Percentiles rank a stretch among this genome's conserved stretches.
phyloP scores from a whole-genome alignment of 1,140 invertebrate genomes.

The Drosophila subpulchrella region DNA sequence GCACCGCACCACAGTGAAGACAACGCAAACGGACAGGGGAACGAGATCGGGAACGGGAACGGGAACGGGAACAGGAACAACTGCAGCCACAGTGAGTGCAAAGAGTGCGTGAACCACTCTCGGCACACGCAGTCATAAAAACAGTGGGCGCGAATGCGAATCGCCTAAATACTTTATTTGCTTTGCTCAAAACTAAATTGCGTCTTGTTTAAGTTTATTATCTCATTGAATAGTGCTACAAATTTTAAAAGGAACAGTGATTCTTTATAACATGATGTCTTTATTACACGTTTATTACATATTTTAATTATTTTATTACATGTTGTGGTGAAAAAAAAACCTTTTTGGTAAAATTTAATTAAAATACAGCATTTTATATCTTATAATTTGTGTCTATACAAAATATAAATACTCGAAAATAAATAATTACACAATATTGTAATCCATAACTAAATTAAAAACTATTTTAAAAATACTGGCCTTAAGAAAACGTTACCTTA shows the following conservation, averaged over 20 bases:
- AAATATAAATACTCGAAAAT: no score
- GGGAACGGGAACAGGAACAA: conserved; percentile 10
- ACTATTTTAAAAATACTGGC: no score
- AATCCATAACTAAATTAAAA: no score
- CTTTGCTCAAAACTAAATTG: background rate
- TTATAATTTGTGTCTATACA: no score
- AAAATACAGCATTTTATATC: no score
- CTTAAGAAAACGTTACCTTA: no score
- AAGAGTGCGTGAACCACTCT: conserved; percentile 36
- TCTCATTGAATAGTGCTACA: conserved; percentile 11
- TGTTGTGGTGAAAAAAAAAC: no score
- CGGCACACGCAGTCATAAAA: conserved; percentile 12
- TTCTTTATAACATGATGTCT: background rate
- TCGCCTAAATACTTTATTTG: conserved; percentile 1
- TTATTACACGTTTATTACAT: no score
- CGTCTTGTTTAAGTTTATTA: background rate
- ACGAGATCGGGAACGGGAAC: conserved; percentile 11
- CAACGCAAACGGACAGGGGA: conserved; percentile 41
- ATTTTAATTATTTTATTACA: no score
- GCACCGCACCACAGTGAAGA: conserved; percentile 24
- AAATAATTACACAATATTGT: no score
- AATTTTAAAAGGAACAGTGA: background rate
- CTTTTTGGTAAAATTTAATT: no score
- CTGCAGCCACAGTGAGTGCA: conserved; percentile 40
- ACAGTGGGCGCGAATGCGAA: background rate